Percentiles rank a stretch among this genome's conserved stretches.
Evolutionary conservation across 1,140 invertebrate genomes (phyloP).

Genomic region (Ceratosolen solmsi): DNA sequence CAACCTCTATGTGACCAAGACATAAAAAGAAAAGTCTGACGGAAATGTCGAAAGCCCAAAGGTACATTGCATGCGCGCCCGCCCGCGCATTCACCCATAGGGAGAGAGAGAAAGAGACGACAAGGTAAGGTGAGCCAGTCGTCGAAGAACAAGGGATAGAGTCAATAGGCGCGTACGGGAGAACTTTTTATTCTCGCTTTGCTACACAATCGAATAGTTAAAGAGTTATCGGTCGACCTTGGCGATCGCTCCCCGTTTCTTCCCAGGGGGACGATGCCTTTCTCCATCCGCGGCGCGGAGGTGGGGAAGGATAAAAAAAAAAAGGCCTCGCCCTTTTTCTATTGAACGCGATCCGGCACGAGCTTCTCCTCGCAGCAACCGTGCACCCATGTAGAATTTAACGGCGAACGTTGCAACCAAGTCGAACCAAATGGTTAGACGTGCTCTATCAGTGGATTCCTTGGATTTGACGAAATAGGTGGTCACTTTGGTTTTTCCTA

Average conservation of each 20-base stretch:
- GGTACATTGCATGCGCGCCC: not conserved
- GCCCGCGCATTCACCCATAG: not conserved
- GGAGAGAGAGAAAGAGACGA: not conserved
- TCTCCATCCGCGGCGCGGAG: slow-evolving; percentile 4
- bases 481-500: not conserved
- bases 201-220: not conserved
- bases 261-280: slow-evolving; percentile 8
- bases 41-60: slow-evolving; percentile 15
- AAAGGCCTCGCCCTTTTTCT: slow-evolving; percentile 40
- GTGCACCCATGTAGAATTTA: slow-evolving; percentile 3
- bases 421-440: slow-evolving; percentile 5
- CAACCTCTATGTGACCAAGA: not conserved
- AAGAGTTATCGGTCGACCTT: slow-evolving; percentile 28
- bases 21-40: not conserved
- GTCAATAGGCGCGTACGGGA: not conserved
- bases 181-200: not conserved
- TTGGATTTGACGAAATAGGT: no score
- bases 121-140: no score
- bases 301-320: not conserved
- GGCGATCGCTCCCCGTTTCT: not conserved
- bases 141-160: not conserved
- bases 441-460: no score
- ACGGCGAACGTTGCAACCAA: slow-evolving; percentile 1
- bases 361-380: slow-evolving; percentile 7
- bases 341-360: slow-evolving; percentile 24